These are phyloP conservation scores for Embiotoca jacksoni DNA, from an alignment of 2,113 vertebrate genomes.

Conservation along the genomic window DNA sequence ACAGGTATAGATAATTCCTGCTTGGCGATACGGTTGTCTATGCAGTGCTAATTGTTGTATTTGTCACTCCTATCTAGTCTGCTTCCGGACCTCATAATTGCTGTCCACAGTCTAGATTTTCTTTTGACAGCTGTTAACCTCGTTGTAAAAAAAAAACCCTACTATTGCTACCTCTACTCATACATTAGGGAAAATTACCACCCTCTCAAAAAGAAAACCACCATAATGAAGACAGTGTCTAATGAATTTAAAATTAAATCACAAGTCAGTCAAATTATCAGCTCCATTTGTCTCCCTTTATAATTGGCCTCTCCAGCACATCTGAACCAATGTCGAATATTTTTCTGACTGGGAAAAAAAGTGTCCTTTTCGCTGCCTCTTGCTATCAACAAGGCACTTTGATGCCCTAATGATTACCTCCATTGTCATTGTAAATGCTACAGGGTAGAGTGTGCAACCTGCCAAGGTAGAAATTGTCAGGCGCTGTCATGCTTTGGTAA, in stretches of 20 bases:
- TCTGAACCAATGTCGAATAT: constrained; percentile 22
- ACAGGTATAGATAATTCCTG: background rate
- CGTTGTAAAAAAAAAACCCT: background rate
- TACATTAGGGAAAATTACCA: background rate
- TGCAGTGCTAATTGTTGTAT: background rate
- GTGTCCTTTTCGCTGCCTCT: constrained; percentile 14
- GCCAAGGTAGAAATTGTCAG: constrained; percentile 52
- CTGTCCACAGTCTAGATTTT: background rate
- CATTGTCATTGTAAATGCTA: constrained; percentile 44
- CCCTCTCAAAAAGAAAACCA: background rate
- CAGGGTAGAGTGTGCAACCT: constrained; percentile 36
- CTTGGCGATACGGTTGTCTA: background rate
- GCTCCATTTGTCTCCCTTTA: background rate
- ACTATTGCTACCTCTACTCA: background rate
- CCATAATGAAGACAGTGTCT: background rate
- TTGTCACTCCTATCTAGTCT: background rate
- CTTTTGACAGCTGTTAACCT: background rate
- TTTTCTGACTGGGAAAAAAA: background rate
- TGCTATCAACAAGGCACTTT: constrained; percentile 17
- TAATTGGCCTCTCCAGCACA: constrained; percentile 18
- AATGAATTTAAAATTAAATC: constrained; percentile 8
- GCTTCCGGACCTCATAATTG: background rate
- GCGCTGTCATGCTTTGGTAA: constrained; percentile 43
- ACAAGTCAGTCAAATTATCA: constrained; percentile 21
- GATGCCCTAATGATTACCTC: constrained; percentile 56